Evolutionary conservation across 1,140 invertebrate genomes (phyloP), one percentile per base, ranked within the genome.

Genomic region (Arctopsyche grandis): DNA sequence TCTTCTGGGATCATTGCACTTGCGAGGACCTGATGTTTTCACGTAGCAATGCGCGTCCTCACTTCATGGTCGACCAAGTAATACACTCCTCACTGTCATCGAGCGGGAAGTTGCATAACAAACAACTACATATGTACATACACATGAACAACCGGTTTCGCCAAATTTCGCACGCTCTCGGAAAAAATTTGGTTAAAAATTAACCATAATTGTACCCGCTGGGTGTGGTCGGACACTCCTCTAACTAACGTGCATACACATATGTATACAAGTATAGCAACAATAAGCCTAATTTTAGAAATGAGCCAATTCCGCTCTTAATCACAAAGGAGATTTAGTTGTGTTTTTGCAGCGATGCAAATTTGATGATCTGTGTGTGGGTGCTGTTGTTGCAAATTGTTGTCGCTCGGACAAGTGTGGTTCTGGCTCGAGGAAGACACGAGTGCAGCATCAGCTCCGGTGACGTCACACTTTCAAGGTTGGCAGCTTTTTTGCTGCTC

Each of bases 401-500:
- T 38, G 29, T 38, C 29, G 7, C 29, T 4, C 29, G 29, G 29
- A 38, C 29, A 38, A 38, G 7, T 52, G 48, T 52, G 48, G 48
- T 52, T 14, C 48, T 10, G 12, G 48, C 3, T 52, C 48, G 48
- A n/a, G 16, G 48, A 14, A 19, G 48, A 52, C 3, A n/a, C 56
- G 56, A n/a, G 29, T 38, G 29, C 29, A 38, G 29, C 29, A 38
- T 38, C 29, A 38, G 29, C 29, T 38, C 29, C 7, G 56, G n/a
- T 60, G 56, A 60, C 56, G 56, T 60, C 56, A 60, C 56, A 9
- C 16, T 16, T n/a, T 21, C 56, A 60, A 60, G 56, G 56, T 60
- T 60, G 56, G 56, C 56, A 19, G 56, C 56, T 60, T 60, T 60
- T 60, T 60, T 60, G 56, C 56, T 21, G 9, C 19, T 60, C 52